Evolutionary conservation across 2,888 invertebrate species (phyloP).

Genomic region (Lasioglossum zephyrum): DNA sequence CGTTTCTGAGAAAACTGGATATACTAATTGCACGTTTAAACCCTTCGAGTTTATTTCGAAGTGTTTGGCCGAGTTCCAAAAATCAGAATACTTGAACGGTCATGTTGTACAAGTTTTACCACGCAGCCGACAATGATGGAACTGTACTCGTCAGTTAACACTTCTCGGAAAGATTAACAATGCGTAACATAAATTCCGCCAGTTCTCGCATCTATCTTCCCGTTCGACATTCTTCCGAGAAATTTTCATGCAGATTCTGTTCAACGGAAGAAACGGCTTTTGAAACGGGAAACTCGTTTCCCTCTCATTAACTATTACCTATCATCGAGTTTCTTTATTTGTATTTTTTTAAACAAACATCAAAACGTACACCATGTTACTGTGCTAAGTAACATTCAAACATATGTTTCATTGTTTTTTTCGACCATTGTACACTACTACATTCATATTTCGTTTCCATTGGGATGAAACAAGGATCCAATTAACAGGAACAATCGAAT

Average conservation of each 20-base stretch:
- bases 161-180: constrained; percentile 35
- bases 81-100: constrained; percentile 29
- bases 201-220: neutral
- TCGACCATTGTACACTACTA: neutral
- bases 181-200: constrained; percentile 13
- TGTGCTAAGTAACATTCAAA: neutral
- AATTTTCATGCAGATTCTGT: neutral
- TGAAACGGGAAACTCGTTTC: neutral
- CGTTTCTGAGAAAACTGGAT: constrained; percentile 38
- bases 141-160: constrained; percentile 31
- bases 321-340: neutral
- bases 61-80: constrained; percentile 31
- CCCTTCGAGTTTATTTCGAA: constrained; percentile 31
- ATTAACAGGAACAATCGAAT: no score
- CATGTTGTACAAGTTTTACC: constrained; percentile 17
- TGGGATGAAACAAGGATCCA: no score
- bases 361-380: neutral
- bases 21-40: constrained; percentile 38
- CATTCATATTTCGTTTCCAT: neutral
- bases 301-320: neutral
- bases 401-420: neutral
- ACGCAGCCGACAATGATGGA: constrained; percentile 21
- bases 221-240: constrained; percentile 14
- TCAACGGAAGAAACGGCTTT: neutral
- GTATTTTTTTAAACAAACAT: neutral